A percentile compares a stretch with the other conserved stretches of the same genome.
These are phyloP conservation scores for Penelope pileata DNA, from an alignment of 2,113 vertebrate genomes.

Conservation along the genomic window DNA sequence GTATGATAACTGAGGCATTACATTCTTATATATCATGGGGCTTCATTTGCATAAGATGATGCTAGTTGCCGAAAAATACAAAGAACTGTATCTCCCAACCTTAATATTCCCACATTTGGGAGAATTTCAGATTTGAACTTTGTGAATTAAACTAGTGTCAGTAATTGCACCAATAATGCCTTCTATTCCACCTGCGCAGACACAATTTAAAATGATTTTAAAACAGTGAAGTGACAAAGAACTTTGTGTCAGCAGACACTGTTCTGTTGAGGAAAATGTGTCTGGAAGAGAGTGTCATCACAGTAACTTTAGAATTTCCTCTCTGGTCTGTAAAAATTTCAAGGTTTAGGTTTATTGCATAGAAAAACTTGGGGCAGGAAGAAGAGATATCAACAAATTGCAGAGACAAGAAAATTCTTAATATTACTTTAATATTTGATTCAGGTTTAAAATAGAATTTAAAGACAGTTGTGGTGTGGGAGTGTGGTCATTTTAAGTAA, in stretches of 20 bases:
- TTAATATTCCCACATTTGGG: background rate
- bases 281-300: background rate
- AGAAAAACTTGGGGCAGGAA: background rate
- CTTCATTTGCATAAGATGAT: background rate
- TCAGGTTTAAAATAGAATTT: slow-evolving; percentile 3
- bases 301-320: background rate
- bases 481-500: slow-evolving; percentile 27
- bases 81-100: background rate
- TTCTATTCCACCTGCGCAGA: background rate
- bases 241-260: background rate
- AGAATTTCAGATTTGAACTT: background rate
- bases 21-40: background rate
- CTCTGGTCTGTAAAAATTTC: background rate
- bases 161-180: background rate
- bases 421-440: background rate
- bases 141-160: background rate
- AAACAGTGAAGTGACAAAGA: background rate
- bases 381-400: background rate
- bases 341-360: background rate
- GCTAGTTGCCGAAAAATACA: background rate
- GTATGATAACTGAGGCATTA: background rate
- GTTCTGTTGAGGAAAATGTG: background rate
- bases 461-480: slow-evolving; percentile 18
- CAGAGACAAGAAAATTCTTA: background rate
- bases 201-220: background rate